Evolutionary conservation across 1,140 invertebrate species (phyloP).

Genomic region (Ylistrum balloti): DNA sequence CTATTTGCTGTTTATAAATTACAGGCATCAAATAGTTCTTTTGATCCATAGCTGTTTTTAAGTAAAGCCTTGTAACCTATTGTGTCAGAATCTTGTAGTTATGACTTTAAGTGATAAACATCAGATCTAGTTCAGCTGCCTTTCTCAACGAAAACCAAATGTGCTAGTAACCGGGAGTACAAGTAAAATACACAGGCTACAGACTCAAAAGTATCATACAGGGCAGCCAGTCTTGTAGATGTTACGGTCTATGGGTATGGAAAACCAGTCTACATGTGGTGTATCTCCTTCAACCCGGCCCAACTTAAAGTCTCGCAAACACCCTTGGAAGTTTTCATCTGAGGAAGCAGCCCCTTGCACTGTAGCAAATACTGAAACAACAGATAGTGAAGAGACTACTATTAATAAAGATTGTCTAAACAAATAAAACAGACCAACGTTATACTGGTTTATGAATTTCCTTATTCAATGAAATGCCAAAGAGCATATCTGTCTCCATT

Average conservation of each 20-base stretch:
- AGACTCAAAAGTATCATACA: neutral
- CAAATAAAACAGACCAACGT: no score
- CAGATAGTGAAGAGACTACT: conserved; percentile 54
- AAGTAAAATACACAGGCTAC: neutral
- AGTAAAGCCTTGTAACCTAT: no score
- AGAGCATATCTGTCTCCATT: no score
- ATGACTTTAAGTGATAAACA: neutral
- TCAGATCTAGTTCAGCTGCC: conserved; percentile 9
- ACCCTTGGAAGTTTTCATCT: conserved; percentile 94
- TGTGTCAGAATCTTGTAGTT: neutral
- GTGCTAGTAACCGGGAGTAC: neutral
- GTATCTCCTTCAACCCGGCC: conserved; percentile 84
- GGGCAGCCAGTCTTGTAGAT: conserved; percentile 69
- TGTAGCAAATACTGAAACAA: conserved; percentile 85
- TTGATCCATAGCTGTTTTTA: no score
- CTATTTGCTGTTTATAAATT: no score
- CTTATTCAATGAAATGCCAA: no score
- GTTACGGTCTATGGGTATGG: conserved; percentile 56
- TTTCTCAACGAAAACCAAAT: neutral
- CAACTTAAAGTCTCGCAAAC: conserved; percentile 91
- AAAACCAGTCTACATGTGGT: conserved; percentile 88
- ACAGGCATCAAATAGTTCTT: no score
- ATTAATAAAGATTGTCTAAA: no score
- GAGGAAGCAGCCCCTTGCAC: conserved; percentile 87
- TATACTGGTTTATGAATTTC: no score